Conservation (phyloP, 2,888 invertebrate species). For the Eristalinus aeneus region DNA sequence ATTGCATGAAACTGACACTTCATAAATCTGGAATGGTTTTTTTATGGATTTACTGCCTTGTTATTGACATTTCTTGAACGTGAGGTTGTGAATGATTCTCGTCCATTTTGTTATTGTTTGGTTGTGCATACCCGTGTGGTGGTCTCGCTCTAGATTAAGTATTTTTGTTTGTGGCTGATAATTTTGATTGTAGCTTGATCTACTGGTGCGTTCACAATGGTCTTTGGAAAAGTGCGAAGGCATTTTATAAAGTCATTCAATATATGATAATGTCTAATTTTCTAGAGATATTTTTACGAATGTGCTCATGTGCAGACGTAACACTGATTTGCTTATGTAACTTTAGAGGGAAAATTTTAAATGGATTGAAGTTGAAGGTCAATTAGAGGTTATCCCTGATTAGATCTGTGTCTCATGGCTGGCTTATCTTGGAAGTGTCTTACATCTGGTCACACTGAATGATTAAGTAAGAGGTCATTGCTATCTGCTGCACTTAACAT, state of each 20-base stretch:
- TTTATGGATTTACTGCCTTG: slow-evolving; percentile 41
- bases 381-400: background rate
- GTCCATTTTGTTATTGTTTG: slow-evolving; percentile 70
- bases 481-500: background rate
- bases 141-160: slow-evolving; percentile 27
- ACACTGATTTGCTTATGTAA: too few species aligned
- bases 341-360: too few species aligned
- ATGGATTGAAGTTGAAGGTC: background rate
- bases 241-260: too few species aligned
- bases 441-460: background rate
- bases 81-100: slow-evolving; percentile 60
- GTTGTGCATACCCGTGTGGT: background rate
- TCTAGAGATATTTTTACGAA: too few species aligned
- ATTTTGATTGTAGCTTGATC: background rate
- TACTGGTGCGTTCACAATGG: slow-evolving; percentile 29
- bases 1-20: slow-evolving; percentile 51
- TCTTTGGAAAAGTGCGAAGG: background rate
- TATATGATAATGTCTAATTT: too few species aligned
- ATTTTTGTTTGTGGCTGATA: background rate
- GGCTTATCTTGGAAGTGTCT: background rate
- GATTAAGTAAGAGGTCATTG: background rate
- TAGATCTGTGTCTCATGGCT: background rate
- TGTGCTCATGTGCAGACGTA: too few species aligned
- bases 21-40: background rate
- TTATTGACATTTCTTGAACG: slow-evolving; percentile 58